Evolutionary conservation across 2,113 vertebrate species (phyloP).

Genomic region (Trematomus loennbergii): DNA sequence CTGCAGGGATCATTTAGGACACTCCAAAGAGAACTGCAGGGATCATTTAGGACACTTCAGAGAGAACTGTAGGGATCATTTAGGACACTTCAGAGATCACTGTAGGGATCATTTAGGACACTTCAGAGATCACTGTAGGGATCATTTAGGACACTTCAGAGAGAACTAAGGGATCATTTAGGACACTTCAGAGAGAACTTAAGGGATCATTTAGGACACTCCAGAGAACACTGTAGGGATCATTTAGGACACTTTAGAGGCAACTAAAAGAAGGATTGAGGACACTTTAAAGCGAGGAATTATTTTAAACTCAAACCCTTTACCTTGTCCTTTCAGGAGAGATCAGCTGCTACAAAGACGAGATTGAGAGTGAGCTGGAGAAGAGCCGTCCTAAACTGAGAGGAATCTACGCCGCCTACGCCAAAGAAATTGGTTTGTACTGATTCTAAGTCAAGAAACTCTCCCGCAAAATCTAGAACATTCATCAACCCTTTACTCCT

Average conservation of each 20-base stretch:
- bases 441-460: not conserved
- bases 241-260: not conserved
- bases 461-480: not conserved
- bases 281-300: slow-evolving; percentile 86
- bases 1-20: not conserved
- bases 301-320: too few relatives aligned
- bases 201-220: not conserved
- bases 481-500: accelerated
- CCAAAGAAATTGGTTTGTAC: slow-evolving; percentile 78
- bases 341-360: slow-evolving; percentile 92
- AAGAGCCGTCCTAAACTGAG: slow-evolving; percentile 89
- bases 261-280: slow-evolving; percentile 85
- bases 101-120: not conserved
- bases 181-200: not conserved
- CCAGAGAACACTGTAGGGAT: not conserved
- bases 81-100: not conserved
- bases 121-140: not conserved
- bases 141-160: too few relatives aligned
- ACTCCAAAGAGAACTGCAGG: not conserved
- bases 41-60: not conserved
- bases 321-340: slow-evolving; percentile 73
- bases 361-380: slow-evolving; percentile 94
- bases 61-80: not conserved
- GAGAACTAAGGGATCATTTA: not conserved
- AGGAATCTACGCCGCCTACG: slow-evolving; percentile 88